Conservation (phyloP, 2,113 vertebrate genomes). For the Gallinago media region DNA sequence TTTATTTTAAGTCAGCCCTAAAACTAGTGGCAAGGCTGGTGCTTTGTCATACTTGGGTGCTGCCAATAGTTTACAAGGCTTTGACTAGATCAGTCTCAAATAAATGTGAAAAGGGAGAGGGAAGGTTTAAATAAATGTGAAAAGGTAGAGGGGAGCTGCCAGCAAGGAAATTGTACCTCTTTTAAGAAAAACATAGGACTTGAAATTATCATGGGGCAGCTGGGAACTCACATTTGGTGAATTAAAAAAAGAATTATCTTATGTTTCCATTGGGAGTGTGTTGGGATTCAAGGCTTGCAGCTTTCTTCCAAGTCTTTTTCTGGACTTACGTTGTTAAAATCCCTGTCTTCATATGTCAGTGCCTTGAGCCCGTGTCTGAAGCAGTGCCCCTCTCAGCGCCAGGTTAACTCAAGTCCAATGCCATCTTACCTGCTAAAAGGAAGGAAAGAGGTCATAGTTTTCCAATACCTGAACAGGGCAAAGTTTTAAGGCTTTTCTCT, state of each 20-base stretch:
- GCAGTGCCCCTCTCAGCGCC: neutral
- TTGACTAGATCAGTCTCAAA: neutral
- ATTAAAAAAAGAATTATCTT: neutral
- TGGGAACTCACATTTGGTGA: neutral
- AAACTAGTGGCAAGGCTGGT: neutral
- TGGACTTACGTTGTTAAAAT: neutral
- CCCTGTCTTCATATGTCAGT: neutral
- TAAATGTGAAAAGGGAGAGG: neutral
- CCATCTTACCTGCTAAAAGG: neutral
- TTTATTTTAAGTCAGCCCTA: slow-evolving; percentile 11
- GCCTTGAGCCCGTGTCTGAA: slow-evolving; percentile 15
- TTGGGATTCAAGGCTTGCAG: neutral
- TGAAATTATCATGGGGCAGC: neutral
- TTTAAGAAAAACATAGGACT: neutral
- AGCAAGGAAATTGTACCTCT: neutral
- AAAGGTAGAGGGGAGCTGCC: neutral
- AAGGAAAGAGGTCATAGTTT: neutral
- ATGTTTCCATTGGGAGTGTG: neutral
- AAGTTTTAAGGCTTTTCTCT: neutral
- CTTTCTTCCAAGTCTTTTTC: neutral
- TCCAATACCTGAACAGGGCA: neutral
- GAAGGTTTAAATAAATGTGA: neutral
- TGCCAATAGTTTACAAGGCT: neutral
- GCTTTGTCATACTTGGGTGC: neutral
- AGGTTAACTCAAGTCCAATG: neutral